phyloP scores from a whole-genome alignment of 2,113 vertebrate genomes.

The Paramormyrops kingsleyae region DNA sequence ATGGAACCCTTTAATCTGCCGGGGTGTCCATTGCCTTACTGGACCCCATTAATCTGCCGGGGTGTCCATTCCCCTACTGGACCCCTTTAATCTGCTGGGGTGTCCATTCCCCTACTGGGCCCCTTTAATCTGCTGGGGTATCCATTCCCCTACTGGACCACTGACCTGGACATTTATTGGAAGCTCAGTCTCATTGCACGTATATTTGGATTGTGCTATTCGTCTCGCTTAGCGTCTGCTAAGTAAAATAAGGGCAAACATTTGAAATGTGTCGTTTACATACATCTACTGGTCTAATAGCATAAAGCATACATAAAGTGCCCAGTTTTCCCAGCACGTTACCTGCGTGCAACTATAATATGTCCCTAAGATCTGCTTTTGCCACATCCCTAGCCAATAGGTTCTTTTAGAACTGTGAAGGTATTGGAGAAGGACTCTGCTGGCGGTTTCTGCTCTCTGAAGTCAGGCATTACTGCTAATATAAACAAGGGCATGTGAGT shows the following conservation, averaged over 20 bases:
- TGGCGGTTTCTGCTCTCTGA: constrained; percentile 64
- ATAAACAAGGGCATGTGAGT: constrained; percentile 60
- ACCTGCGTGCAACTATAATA: constrained; percentile 61
- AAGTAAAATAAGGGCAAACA: background rate
- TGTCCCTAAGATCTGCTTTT: no score
- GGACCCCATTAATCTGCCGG: background rate
- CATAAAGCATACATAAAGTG: constrained; percentile 26
- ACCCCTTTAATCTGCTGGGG: background rate
- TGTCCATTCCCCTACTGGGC: background rate
- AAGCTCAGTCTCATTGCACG: background rate
- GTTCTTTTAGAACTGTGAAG: no score
- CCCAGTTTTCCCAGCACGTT: constrained; percentile 53
- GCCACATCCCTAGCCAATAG: no score
- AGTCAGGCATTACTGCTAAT: constrained; percentile 67
- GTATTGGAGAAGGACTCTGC: constrained; percentile 67
- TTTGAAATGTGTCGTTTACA: constrained; percentile 1
- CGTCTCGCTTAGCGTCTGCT: background rate
- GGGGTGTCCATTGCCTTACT: background rate
- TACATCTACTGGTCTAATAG: constrained; percentile 11
- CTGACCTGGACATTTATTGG: background rate
- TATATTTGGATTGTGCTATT: background rate
- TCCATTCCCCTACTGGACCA: background rate
- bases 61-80: background rate
- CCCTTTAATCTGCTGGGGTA: background rate
- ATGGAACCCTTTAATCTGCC: background rate